A percentile compares a stretch with the other conserved stretches of the same genome.
phyloP scores from a whole-genome alignment of 2,797 vertebrate species.

The Enteromius treurensis region DNA sequence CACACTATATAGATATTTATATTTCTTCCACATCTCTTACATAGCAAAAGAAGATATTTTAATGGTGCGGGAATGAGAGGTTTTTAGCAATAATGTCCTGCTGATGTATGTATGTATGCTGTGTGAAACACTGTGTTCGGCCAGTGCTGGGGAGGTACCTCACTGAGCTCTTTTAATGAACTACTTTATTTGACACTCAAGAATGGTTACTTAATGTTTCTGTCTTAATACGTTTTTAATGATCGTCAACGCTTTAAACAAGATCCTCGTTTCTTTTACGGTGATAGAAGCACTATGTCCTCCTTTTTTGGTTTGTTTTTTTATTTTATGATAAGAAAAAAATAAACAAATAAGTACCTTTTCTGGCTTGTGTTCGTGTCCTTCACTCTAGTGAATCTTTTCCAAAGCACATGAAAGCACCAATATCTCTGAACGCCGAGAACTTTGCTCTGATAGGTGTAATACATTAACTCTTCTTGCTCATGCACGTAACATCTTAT shows the following conservation, averaged over 20 bases:
- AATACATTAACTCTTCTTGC: slow-evolving; percentile 72
- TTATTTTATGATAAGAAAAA: slow-evolving; percentile 65
- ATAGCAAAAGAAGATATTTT: slow-evolving; percentile 53
- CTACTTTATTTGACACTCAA: slow-evolving; percentile 52
- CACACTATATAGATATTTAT: slow-evolving; percentile 60
- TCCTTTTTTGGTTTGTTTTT: slow-evolving; percentile 74
- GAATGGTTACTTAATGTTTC: slow-evolving; percentile 56
- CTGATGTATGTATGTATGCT: slow-evolving; percentile 69
- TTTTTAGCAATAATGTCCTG: slow-evolving; percentile 80
- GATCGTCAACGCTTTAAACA: slow-evolving; percentile 25
- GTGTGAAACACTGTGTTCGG: slow-evolving; percentile 56
- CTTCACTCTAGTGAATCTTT: slow-evolving; percentile 5
- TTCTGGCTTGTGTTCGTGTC: slow-evolving; percentile 31
- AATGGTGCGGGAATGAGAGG: slow-evolving; percentile 57
- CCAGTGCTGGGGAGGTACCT: slow-evolving; percentile 44
- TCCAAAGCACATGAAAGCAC: background rate
- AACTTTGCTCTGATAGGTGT: slow-evolving; percentile 73
- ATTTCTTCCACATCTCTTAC: slow-evolving; percentile 54
- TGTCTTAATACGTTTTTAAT: slow-evolving; percentile 55
- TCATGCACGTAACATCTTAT: background rate
- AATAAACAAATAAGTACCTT: slow-evolving; percentile 75
- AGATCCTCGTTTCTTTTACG: slow-evolving; percentile 64
- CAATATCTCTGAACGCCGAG: background rate
- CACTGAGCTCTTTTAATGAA: slow-evolving; percentile 47
- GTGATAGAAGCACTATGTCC: slow-evolving; percentile 70